Base-by-base conservation (phyloP, 1,140 invertebrate species). In the Lanistes nyassanus region DNA sequence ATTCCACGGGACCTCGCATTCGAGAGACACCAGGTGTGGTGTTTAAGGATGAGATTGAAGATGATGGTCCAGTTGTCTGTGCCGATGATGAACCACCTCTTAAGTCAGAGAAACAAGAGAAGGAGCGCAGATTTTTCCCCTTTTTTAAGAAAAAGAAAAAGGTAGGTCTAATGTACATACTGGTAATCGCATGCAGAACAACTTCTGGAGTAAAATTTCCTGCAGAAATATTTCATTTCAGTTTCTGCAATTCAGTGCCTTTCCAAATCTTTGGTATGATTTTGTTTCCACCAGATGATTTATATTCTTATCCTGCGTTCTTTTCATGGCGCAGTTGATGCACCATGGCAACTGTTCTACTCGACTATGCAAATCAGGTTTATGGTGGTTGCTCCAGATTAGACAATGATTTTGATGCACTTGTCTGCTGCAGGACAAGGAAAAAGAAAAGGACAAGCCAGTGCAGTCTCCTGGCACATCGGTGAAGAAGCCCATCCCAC, bases 401-500 rank as follows among this genome's bases (percentile, higher is more conserved):
- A n/a, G n/a, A n/a, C n/a, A n/a, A n/a, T n/a, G 19, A 47, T 16
- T 0, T 47, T 2, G 42, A 47, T 47, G 1, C 19, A 13, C 39
- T 42, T 42, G 3, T 64, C 23, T 26, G 42, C 53, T 76, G 19
- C 55, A 83, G 83, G 82, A 82, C 11, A 84, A 83, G 72, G 81
- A 81, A 5, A 81, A 83, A 69, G 76, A 80, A 13, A 75, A 81
- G 42, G 70, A 26, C 0, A 68, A 31, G 21, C 0, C 16, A 37
- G 3, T 56, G 23, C 55, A 78, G 39, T 37, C 39, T 3, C 37
- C 36, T n/a, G 39, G 0, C 65, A 70, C 26, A 3, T 64, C 36
- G 47, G 42, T 51, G 19, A 69, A 47, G 60, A 84, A 95, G 95
- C 0, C 97, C 95, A 80, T 94, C 85, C 95, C 94, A 23, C 67